A percentile compares a stretch with the other conserved stretches of the same genome.
Conservation (phyloP, 1,140 invertebrate genomes). For the Notospermus geniculatus region DNA sequence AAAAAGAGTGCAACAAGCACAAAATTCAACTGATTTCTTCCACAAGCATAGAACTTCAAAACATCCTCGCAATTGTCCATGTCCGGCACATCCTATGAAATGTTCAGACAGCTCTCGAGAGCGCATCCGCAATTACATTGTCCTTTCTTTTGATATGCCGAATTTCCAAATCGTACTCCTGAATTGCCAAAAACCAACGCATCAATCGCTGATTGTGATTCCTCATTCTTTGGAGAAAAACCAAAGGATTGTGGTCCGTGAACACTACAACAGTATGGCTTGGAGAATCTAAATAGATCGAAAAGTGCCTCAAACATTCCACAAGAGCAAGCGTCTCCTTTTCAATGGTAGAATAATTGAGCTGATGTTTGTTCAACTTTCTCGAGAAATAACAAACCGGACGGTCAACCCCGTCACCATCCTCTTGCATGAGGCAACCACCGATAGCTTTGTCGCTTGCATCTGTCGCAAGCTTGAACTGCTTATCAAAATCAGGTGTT, state of each 20-base stretch:
- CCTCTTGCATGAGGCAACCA: slow-evolving; percentile 23
- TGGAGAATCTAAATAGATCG: slow-evolving; percentile 13
- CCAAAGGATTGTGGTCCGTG: slow-evolving; percentile 13
- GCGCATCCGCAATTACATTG: too few relatives aligned
- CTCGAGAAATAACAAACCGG: slow-evolving; percentile 24
- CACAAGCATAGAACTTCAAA: too few relatives aligned
- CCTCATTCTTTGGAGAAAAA: background rate
- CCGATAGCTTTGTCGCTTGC: slow-evolving; percentile 24
- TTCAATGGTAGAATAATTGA: slow-evolving; percentile 19
- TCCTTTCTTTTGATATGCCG: slow-evolving; percentile 1
- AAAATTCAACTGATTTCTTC: too few relatives aligned
- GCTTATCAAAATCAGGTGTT: slow-evolving; percentile 45
- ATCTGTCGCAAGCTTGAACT: slow-evolving; percentile 30
- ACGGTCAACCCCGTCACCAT: slow-evolving; percentile 20
- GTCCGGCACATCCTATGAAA: too few relatives aligned
- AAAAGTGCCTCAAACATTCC: slow-evolving; percentile 11
- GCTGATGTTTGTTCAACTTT: slow-evolving; percentile 18
- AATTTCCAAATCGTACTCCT: background rate
- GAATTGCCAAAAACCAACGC: background rate
- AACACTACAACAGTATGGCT: slow-evolving; percentile 9
- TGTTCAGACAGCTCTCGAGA: too few relatives aligned
- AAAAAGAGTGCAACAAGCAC: too few relatives aligned
- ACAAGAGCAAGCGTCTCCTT: slow-evolving; percentile 14
- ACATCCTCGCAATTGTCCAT: too few relatives aligned
- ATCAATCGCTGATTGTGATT: background rate